A percentile compares a stretch with the other conserved stretches of the same genome.
Evolutionary conservation across 2,888 invertebrate species (phyloP).

Genomic region (Altica lythri): DNA sequence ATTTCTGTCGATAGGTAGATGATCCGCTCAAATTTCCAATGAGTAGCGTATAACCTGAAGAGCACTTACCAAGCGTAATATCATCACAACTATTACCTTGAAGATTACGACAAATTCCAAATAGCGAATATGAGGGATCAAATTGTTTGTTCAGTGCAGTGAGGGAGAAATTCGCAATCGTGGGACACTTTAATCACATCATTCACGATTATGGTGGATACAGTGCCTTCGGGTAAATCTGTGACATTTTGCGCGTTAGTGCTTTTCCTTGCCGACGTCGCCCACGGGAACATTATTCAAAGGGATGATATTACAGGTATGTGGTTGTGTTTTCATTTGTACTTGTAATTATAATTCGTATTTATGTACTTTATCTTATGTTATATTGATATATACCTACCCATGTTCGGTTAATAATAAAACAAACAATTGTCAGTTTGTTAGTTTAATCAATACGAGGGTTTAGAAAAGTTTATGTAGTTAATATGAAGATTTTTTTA

Average conservation of each 20-base stretch:
- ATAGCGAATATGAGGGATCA: slow-evolving; percentile 11
- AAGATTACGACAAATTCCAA: slow-evolving; percentile 4
- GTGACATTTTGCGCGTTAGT: slow-evolving; percentile 29
- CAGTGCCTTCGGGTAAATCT: slow-evolving; percentile 26
- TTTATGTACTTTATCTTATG: neutral
- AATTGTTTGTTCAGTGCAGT: slow-evolving; percentile 8
- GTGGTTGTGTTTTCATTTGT: slow-evolving; percentile 8
- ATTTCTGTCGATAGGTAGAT: slow-evolving; percentile 10
- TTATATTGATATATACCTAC: no score
- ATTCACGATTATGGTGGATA: slow-evolving; percentile 32
- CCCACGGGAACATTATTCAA: neutral
- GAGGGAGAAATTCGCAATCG: slow-evolving; percentile 1
- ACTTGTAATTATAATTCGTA: neutral
- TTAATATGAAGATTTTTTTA: no score
- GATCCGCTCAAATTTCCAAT: no score
- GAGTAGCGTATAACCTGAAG: slow-evolving; percentile 1
- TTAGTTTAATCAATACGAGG: neutral
- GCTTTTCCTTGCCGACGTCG: slow-evolving; percentile 22
- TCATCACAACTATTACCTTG: slow-evolving; percentile 9
- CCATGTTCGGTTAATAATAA: no score
- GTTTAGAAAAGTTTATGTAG: no score
- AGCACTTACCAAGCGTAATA: slow-evolving; percentile 11
- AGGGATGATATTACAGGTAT: slow-evolving; percentile 1
- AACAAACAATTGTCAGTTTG: neutral
- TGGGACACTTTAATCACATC: slow-evolving; percentile 8